These are phyloP conservation scores for Dendronephthya gigantea DNA, from an alignment of 64 coral and sea anemone genomes.

Conservation along the genomic window DNA sequence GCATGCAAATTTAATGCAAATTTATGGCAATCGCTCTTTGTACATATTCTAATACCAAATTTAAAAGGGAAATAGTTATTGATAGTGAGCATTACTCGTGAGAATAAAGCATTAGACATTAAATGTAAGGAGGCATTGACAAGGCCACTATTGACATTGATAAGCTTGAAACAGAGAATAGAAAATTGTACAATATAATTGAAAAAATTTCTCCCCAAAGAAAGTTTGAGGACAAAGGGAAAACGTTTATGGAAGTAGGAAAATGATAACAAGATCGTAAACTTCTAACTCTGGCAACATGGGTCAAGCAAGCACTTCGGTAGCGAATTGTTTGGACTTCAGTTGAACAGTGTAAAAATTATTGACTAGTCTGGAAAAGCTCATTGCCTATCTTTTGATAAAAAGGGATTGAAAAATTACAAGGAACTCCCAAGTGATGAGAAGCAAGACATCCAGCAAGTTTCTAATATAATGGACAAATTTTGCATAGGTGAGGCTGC, in stretches of 20 bases:
- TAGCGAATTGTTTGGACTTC: background rate
- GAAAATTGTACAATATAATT: background rate
- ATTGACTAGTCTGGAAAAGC: background rate
- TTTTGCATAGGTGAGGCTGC: constrained; percentile 9
- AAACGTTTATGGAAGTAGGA: background rate
- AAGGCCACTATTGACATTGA: constrained; percentile 8
- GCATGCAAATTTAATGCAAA: background rate
- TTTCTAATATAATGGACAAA: background rate
- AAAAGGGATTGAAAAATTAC: background rate
- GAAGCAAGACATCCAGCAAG: background rate
- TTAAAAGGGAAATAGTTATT: constrained; percentile 13
- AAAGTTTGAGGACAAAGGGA: constrained; percentile 8
- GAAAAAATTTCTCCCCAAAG: background rate
- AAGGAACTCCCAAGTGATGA: background rate
- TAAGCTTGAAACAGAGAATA: background rate
- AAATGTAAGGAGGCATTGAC: background rate
- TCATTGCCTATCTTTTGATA: background rate
- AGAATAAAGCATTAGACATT: background rate
- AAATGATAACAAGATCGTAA: background rate
- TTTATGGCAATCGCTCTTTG: background rate
- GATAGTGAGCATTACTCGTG: background rate
- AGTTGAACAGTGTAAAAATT: background rate
- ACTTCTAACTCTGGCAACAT: background rate
- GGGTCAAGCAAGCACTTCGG: background rate
- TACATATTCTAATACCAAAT: background rate